Evolutionary conservation across 2,113 vertebrate species (phyloP).

Genomic region (Hylia prasina): DNA sequence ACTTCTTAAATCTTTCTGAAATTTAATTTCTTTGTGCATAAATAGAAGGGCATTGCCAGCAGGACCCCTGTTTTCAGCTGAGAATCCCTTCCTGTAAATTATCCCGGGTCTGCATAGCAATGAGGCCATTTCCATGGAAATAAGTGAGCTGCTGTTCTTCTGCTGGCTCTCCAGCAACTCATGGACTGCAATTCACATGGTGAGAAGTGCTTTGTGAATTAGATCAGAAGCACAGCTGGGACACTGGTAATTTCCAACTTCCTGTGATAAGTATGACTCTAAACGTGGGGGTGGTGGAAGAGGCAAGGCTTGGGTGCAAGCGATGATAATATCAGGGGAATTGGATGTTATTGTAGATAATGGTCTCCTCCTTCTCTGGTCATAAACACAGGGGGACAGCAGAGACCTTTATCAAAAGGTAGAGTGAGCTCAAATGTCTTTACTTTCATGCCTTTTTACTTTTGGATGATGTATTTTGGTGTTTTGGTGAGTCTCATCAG

Average conservation of each 20-base stretch:
- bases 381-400: neutral
- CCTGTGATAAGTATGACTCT: conserved; percentile 10
- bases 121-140: conserved; percentile 55
- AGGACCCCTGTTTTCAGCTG: neutral
- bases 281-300: neutral
- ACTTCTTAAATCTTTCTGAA: neutral
- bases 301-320: neutral
- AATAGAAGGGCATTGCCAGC: neutral
- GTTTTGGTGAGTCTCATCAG: neutral
- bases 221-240: conserved; percentile 16
- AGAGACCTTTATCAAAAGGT: neutral
- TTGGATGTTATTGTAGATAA: neutral
- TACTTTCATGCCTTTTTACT: neutral
- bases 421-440: neutral
- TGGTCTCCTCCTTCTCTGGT: neutral
- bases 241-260: neutral
- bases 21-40: conserved; percentile 1
- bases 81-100: conserved; percentile 30
- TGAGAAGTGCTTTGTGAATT: conserved; percentile 30
- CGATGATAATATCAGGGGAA: neutral
- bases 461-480: neutral
- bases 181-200: neutral
- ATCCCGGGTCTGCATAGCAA: conserved; percentile 6
- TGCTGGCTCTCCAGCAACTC: conserved; percentile 36
- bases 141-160: neutral